Percentiles rank a stretch among this genome's conserved stretches.
phyloP scores from a whole-genome alignment of 1,140 invertebrate species.

The Ceratoteleas bidentatus region DNA sequence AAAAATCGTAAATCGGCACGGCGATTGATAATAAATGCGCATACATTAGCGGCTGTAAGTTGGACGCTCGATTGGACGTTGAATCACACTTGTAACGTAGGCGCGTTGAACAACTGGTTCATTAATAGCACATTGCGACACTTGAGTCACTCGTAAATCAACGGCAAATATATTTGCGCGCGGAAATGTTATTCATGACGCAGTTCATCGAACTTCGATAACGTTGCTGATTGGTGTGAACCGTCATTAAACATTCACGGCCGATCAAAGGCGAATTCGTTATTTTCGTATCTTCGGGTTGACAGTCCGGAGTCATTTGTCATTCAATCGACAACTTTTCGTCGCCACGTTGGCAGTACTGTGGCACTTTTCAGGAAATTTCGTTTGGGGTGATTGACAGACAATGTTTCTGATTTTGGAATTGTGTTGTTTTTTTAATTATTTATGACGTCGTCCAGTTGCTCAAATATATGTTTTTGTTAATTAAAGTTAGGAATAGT shows the following conservation, averaged over 20 bases:
- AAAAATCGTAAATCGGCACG: not conserved
- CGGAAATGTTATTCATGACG: slow-evolving; percentile 31
- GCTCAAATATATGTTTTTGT: no score
- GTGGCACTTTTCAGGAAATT: no score
- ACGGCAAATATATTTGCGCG: slow-evolving; percentile 19
- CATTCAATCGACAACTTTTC: no score
- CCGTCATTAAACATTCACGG: slow-evolving; percentile 30
- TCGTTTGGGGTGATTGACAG: no score
- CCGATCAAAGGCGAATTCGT: slow-evolving; percentile 31
- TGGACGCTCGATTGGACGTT: not conserved
- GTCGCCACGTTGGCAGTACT: no score
- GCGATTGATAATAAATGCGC: not conserved
- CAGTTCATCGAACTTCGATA: slow-evolving; percentile 33
- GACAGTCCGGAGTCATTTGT: not conserved
- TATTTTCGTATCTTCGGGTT: slow-evolving; percentile 5
- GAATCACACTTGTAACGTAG: slow-evolving; percentile 13
- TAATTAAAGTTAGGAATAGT: no score
- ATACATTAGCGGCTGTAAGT: not conserved
- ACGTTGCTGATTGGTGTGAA: slow-evolving; percentile 29
- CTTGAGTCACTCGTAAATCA: slow-evolving; percentile 40
- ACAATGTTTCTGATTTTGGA: no score
- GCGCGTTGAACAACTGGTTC: slow-evolving; percentile 14
- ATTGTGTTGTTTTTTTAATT: no score
- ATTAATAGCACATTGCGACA: slow-evolving; percentile 30
- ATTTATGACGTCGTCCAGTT: no score